These are phyloP conservation scores for Amphipyra berbera DNA, from an alignment of 2,888 invertebrate species.

Conservation along the genomic window DNA sequence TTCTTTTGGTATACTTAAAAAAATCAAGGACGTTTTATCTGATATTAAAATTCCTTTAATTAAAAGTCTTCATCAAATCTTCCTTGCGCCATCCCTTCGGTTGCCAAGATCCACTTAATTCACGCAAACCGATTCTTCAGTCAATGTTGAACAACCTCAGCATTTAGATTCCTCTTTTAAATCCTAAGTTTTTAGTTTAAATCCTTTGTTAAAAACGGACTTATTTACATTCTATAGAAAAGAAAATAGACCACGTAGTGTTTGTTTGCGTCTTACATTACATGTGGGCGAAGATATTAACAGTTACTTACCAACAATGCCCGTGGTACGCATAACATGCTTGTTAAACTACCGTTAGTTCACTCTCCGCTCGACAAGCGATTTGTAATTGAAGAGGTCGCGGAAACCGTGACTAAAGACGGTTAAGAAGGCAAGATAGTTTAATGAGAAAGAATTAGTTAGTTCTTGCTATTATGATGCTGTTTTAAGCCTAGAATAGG, in stretches of 20 bases:
- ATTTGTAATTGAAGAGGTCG: conserved; percentile 58
- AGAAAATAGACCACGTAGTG: conserved; percentile 13
- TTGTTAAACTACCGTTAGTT: conserved; percentile 58
- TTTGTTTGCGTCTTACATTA: conserved; percentile 28
- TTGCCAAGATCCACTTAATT: too few species aligned
- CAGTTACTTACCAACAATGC: conserved; percentile 62
- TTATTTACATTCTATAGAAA: neutral
- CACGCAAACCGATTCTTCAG: too few species aligned
- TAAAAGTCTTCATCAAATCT: too few species aligned
- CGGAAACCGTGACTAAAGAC: conserved; percentile 39
- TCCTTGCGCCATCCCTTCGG: too few species aligned
- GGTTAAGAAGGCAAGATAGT: conserved; percentile 21
- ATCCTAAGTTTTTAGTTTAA: too few species aligned
- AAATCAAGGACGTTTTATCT: neutral
- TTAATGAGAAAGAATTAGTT: conserved; percentile 32
- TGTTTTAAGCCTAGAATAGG: neutral
- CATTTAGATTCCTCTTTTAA: too few species aligned
- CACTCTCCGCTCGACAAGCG: conserved; percentile 41
- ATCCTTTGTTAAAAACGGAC: too few species aligned
- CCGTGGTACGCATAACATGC: conserved; percentile 51
- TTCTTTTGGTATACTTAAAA: neutral
- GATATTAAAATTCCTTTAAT: neutral
- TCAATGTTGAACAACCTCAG: too few species aligned
- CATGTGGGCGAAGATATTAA: conserved; percentile 55
- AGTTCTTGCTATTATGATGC: neutral